Conservation (phyloP, 2,797 vertebrate genomes). For the Champsocephalus gunnari region DNA sequence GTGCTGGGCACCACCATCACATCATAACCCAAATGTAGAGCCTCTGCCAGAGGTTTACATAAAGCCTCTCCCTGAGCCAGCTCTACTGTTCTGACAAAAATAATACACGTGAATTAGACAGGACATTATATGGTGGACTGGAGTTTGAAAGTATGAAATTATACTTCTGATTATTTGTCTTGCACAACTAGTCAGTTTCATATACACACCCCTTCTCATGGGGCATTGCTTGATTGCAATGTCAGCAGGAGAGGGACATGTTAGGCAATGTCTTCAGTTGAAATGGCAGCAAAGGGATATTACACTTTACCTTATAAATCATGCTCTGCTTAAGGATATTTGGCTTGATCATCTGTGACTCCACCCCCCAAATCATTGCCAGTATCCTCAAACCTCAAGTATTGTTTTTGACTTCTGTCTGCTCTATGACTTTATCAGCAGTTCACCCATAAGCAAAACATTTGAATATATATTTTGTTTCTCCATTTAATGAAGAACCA, state of each 20-base stretch:
- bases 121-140: constrained; percentile 4
- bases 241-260: constrained; percentile 17
- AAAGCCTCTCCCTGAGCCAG: constrained; percentile 19
- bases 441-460: neutral
- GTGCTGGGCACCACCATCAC: constrained; percentile 8
- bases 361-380: neutral
- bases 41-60: constrained; percentile 24
- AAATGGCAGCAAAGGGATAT: constrained; percentile 42
- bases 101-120: constrained; percentile 9
- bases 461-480: constrained; percentile 2
- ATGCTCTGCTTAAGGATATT: constrained; percentile 25
- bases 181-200: neutral
- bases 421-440: neutral
- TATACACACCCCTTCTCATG: neutral
- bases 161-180: constrained; percentile 3
- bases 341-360: constrained; percentile 19
- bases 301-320: constrained; percentile 16
- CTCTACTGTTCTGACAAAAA: constrained; percentile 24
- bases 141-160: constrained; percentile 16
- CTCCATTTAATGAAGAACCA: neutral
- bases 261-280: constrained; percentile 16
- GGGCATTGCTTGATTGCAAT: constrained; percentile 10
- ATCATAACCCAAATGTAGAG: constrained; percentile 21
- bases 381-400: neutral
- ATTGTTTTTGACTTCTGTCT: constrained; percentile 2